Percentiles rank a stretch among this genome's conserved stretches.
Conservation (phyloP, 2,113 vertebrate species). For the Notothenia coriiceps region DNA sequence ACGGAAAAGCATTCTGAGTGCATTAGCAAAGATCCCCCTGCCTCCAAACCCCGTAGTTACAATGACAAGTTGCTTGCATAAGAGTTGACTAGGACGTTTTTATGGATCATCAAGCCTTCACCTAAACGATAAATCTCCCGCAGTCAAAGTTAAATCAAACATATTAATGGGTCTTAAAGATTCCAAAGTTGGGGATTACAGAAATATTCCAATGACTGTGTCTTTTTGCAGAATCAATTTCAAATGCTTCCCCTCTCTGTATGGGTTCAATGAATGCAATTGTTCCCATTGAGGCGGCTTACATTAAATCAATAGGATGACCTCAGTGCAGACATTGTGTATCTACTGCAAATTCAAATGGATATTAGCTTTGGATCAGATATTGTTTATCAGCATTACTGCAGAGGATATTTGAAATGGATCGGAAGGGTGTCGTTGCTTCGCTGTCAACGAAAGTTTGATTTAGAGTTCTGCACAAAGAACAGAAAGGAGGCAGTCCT, state of each 20-base stretch:
- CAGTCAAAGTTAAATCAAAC: constrained; percentile 40
- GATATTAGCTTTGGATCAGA: constrained; percentile 63
- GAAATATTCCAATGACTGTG: constrained; percentile 23
- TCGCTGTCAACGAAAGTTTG: constrained; percentile 23
- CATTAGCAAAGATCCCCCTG: constrained; percentile 33
- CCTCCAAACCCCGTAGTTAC: constrained; percentile 23
- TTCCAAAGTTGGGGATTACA: constrained; percentile 15
- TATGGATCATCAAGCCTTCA: constrained; percentile 46
- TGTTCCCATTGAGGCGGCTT: constrained; percentile 49
- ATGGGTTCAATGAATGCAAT: constrained; percentile 54
- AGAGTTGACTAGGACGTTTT: constrained; percentile 34
- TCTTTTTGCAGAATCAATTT: constrained; percentile 62
- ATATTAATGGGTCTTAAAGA: constrained; percentile 53
- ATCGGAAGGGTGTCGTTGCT: constrained; percentile 11
- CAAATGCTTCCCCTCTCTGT: constrained; percentile 36
- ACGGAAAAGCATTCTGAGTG: constrained; percentile 14
- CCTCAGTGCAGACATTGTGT: constrained; percentile 56
- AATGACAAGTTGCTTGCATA: constrained; percentile 48
- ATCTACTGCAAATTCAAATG: constrained; percentile 69
- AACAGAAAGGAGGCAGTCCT: not conserved
- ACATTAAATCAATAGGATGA: constrained; percentile 72
- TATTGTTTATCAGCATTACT: constrained; percentile 67
- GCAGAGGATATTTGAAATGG: constrained; percentile 38
- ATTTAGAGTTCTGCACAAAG: constrained; percentile 23
- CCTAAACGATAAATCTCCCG: constrained; percentile 30